Base-by-base conservation (phyloP, 1,140 invertebrate species). In the Bombus terrestris region DNA sequence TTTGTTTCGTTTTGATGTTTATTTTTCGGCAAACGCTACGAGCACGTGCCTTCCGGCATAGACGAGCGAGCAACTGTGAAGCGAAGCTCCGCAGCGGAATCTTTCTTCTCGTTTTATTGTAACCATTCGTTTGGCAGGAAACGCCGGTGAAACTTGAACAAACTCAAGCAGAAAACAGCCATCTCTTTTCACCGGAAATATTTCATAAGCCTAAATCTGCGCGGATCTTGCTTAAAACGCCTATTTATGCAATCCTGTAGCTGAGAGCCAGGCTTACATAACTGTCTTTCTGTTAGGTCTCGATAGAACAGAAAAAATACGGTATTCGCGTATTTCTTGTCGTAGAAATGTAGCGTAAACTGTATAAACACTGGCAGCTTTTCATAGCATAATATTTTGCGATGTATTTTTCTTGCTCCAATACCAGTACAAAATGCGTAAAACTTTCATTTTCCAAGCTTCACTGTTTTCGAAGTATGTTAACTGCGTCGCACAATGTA, bases 1-100 rank as follows among this genome's bases (percentile, higher is more conserved):
- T 35, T 59, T 66, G 78, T 69, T 69, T 28, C 2, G 72, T 22
- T n/a, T 59, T 25, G 35, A 35, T 75, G 72, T 83, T 83, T 83
- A 64, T 83, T 73, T 53, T 43, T 39, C 18, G 37, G 2, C 37
- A 1, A 10, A 1, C 28, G 13, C 8, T 43, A n/a, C 3, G 59
- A 62, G 12, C 28, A 9, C 28, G 28, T 62, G 59, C 59, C 47
- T 53, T 53, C 47, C 47, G 47, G 47, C 47, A 6, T 53, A 53
- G 47, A 53, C 47, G 47, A 53, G 47, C 47, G 47, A 18, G 18
- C 18, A 53, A 53, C 47, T 18, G 18, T 22, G 47, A 53, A 53
- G 18, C 47, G 47, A 22, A 53, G 47, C 47, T 53, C 47, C 2
- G 47, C 47, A 53, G 47, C 6, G 47, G 59, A 62, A n/a, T 62